Conservation (phyloP, 35 echinoderm and acorn worm genomes). For the Stichopus chloronotus region DNA sequence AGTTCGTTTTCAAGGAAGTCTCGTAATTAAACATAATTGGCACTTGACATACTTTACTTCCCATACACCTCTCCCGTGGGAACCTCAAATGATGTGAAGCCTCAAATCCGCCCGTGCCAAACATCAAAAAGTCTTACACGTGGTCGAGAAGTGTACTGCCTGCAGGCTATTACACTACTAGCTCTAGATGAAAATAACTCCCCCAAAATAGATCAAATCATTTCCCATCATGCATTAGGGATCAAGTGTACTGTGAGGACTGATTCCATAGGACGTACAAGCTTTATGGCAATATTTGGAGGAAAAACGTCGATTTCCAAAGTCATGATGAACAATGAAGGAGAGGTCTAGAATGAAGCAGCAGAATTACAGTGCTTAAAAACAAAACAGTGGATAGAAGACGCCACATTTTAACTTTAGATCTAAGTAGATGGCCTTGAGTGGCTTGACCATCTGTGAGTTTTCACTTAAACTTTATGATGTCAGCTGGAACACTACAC, state of each 20-base stretch:
- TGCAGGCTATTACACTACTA: not conserved
- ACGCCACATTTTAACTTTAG: too few relatives aligned
- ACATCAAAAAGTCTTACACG: not conserved
- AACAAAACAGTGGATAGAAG: too few relatives aligned
- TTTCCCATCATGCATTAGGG: not conserved
- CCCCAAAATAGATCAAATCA: constrained; percentile 2
- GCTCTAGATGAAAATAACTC: constrained; percentile 7
- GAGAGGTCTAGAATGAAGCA: too few relatives aligned
- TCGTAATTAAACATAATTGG: constrained; percentile 50
- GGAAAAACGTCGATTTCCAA: not conserved
- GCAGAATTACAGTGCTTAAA: too few relatives aligned
- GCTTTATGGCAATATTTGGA: not conserved
- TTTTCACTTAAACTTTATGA: too few relatives aligned
- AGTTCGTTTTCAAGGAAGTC: not conserved
- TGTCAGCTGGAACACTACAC: too few relatives aligned
- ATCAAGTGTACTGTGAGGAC: not conserved
- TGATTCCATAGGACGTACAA: not conserved
- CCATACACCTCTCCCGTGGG: constrained; percentile 18
- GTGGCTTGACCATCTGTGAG: too few relatives aligned
- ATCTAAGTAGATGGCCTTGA: too few relatives aligned
- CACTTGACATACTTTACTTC: constrained; percentile 55
- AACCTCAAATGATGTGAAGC: constrained; percentile 28
- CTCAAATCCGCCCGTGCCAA: constrained; percentile 3
- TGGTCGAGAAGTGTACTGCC: constrained; percentile 36
- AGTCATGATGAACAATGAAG: not conserved